A percentile compares a stretch with the other conserved stretches of the same genome.
Evolutionary conservation across 2,113 vertebrate genomes (phyloP).

Genomic region (Cardinalis cardinalis): DNA sequence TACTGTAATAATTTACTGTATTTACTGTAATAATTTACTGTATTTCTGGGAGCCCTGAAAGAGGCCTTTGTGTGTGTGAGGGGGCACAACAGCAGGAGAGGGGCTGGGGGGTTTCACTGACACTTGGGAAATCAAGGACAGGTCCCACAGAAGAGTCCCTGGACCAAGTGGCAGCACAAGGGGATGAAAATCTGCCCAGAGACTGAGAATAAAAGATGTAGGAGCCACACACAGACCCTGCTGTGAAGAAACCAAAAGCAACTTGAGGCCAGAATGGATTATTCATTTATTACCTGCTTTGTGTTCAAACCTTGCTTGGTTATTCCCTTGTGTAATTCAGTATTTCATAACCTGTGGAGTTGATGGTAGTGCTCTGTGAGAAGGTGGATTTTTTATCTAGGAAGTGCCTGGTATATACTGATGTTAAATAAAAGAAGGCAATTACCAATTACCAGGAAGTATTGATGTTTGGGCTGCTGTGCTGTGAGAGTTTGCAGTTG

Average conservation of each 20-base stretch:
- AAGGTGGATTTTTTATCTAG: not conserved
- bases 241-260: not conserved
- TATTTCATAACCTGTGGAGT: not conserved
- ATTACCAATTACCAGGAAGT: not conserved
- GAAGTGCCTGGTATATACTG: not conserved
- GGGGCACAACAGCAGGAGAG: not conserved
- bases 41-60: not conserved
- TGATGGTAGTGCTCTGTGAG: not conserved
- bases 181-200: not conserved
- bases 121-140: rapidly evolving
- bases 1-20: no score
- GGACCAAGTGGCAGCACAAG: not conserved
- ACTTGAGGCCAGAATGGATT: not conserved
- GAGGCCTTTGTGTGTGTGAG: not conserved
- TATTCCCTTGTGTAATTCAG: not conserved
- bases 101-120: not conserved
- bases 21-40: no score
- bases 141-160: not conserved
- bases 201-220: not conserved
- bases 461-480: not conserved
- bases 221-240: not conserved
- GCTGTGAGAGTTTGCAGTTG: not conserved
- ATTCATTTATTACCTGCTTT: not conserved
- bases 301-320: not conserved
- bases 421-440: not conserved